Base-by-base conservation (phyloP, 2,113 vertebrate species). In the Helogale parvula region DNA sequence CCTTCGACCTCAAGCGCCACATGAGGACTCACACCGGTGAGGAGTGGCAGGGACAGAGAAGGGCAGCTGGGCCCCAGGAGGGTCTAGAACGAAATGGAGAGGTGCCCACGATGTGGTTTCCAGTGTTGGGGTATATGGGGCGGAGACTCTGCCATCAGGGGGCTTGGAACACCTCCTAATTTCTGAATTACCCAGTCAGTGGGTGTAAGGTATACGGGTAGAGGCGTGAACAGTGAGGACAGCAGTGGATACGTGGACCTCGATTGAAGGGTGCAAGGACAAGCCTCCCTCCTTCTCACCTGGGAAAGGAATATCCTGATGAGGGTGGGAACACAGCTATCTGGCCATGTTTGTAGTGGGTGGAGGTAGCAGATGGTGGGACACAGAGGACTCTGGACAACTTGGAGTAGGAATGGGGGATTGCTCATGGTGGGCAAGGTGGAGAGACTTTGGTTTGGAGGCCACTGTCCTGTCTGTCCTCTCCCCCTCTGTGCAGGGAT, bases 1-100 rank as follows among this genome's bases (percentile, higher is more conserved):
- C 99, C 88, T 99, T 99, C 0, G 99, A 99, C 97, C 99, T 99
- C 92, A 99, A 99, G 98, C 99, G 99, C 77, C 99, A 99, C 90
- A 99, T 99, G 99, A 98, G 99, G 94, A 99, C 99, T 29, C 99
- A 99, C 97, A 99, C 99, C 65, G 99, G 99, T 99, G 81, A 98
- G 98, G 25, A 3, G 6, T 3, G 50, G 31, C 21, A 60, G 47
- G 65, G 33, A 47, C 17, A 3, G 7, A 7, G 8, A 31, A 15
- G 35, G 54, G 25, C 25, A 57, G 35, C 80, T 15, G 71, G 65
- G 1, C 54, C 10, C 71, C 31, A 19, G 85, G 4, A 0, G 1
- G 69, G 25, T 66, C n/a, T 31, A 19, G 65, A 41, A 52, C 5
- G 31, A 92, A 63, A 84, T 12, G n/a, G 38, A 69, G 31, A 83